Evolutionary conservation across 2,888 invertebrate species (phyloP).

Genomic region (Clepsis dumicolana): DNA sequence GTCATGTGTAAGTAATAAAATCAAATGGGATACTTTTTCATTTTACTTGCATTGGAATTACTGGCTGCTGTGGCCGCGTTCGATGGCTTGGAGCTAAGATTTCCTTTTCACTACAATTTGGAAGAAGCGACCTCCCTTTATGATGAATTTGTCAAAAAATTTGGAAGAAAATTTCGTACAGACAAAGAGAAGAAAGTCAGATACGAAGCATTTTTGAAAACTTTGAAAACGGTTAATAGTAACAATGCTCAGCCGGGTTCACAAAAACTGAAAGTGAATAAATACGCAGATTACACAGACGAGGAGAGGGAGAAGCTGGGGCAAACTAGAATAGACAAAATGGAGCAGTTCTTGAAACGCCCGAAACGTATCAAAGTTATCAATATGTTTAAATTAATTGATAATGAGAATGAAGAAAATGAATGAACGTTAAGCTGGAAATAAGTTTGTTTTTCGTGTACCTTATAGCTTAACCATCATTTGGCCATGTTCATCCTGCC

Average conservation of each 20-base stretch:
- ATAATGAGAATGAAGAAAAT: background rate
- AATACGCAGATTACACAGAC: conserved; percentile 62
- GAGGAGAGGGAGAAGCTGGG: conserved; percentile 49
- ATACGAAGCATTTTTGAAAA: conserved; percentile 61
- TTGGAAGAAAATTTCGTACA: conserved; percentile 55
- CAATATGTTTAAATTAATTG: conserved; percentile 24
- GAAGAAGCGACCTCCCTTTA: conserved; percentile 50
- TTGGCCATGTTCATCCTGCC: too few relatives aligned
- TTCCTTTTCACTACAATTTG: conserved; percentile 50
- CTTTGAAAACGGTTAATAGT: conserved; percentile 60
- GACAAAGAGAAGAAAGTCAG: conserved; percentile 58
- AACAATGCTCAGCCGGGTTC: conserved; percentile 55
- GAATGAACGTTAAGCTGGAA: background rate
- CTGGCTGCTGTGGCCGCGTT: background rate
- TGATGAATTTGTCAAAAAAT: conserved; percentile 48
- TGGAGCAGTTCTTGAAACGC: conserved; percentile 55
- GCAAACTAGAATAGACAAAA: conserved; percentile 44
- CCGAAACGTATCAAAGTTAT: conserved; percentile 42
- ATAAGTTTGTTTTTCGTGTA: too few relatives aligned
- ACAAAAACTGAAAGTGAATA: conserved; percentile 59
- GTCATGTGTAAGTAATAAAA: background rate
- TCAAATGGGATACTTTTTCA: conserved; percentile 8
- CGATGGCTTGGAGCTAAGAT: conserved; percentile 19
- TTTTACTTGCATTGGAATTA: background rate
- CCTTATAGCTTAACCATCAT: too few relatives aligned